These are phyloP conservation scores for Phalera bucephala DNA, from an alignment of 2,888 invertebrate species.

Conservation along the genomic window DNA sequence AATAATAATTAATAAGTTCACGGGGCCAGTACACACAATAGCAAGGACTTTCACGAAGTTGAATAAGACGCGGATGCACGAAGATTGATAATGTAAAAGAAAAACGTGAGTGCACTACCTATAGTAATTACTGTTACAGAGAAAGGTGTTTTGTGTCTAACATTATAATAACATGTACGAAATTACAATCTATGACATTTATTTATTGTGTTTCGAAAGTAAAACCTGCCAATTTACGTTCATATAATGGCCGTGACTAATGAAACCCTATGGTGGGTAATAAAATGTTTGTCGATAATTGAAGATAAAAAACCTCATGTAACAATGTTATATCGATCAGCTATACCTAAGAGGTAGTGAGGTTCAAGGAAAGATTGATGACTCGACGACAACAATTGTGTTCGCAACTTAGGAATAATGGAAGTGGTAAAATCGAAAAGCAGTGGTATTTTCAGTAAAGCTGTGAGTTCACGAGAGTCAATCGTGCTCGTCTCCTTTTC, in stretches of 20 bases:
- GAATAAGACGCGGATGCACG: constrained; percentile 54
- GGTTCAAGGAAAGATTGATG: too few relatives aligned
- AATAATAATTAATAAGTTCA: constrained; percentile 53
- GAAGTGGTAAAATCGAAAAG: constrained; percentile 22
- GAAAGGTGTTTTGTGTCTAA: constrained; percentile 63
- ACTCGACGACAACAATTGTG: too few relatives aligned
- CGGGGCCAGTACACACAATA: constrained; percentile 44
- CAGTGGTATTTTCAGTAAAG: constrained; percentile 51
- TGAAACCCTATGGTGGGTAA: constrained; percentile 47
- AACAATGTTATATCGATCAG: too few relatives aligned
- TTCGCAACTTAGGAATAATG: too few relatives aligned
- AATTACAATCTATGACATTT: constrained; percentile 71
- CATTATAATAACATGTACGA: constrained; percentile 62
- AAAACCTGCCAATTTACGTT: constrained; percentile 57
- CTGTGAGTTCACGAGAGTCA: constrained; percentile 58
- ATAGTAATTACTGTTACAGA: constrained; percentile 63
- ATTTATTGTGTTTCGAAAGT: constrained; percentile 67
- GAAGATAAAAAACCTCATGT: too few relatives aligned
- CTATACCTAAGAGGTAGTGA: too few relatives aligned
- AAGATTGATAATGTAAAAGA: constrained; percentile 61
- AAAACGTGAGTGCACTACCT: constrained; percentile 58
- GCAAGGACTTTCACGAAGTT: constrained; percentile 65
- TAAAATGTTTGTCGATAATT: constrained; percentile 41
- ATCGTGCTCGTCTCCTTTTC: constrained; percentile 67
- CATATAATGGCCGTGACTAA: constrained; percentile 56